Evolutionary conservation across 2,888 invertebrate genomes (phyloP), one percentile per base, ranked within the genome.

Genomic region (Protonemura montana): DNA sequence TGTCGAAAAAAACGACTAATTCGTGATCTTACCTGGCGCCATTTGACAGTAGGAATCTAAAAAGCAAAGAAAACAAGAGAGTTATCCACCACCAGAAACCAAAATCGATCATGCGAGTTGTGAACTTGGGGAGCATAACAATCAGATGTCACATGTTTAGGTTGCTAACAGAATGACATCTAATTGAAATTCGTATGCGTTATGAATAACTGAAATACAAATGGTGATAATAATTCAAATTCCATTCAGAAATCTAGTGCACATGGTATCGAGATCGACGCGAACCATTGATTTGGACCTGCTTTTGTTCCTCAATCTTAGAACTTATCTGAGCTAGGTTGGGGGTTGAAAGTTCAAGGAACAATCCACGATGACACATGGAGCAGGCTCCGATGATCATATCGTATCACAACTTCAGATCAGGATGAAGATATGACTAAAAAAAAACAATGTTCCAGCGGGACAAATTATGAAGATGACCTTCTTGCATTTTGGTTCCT

Each of bases 1-100:
- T 35, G 35, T 10, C 5, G 35, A 35, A 6, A 35, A 3, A 7
- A 13, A 21, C 5, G 76, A 76, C 3, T 25, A 26, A 78, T 5
- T 5, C 27, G 7, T 26, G 26, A 26, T 78, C 88, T 87, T 88
- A 89, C 89, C 89, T 86, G 89, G 89, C 77, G 89, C 89, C 89
- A 89, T 89, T 86, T 89, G 89, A 87, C 89, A 88, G 85, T 89
- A 88, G 21, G 89, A 88, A 85, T 88, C 89, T 89, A 87, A 42
- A 89, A 89, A 82, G 82, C 81, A 87, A 85, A 87, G 85, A 85
- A 59, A 87, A 82, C 76, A 83, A 87, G 59, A 82, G 59, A 86
- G 30, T 86, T n/a, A n/a, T n/a, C 83, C 86, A 29, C 35, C 86
- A 86, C 86, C 86, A 84, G 26, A 76, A 84, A 81, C 0, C 28